A percentile compares a stretch with the other conserved stretches of the same genome.
Evolutionary conservation across 2,113 vertebrate species (phyloP).

Genomic region (Physeter macrocephalus): DNA sequence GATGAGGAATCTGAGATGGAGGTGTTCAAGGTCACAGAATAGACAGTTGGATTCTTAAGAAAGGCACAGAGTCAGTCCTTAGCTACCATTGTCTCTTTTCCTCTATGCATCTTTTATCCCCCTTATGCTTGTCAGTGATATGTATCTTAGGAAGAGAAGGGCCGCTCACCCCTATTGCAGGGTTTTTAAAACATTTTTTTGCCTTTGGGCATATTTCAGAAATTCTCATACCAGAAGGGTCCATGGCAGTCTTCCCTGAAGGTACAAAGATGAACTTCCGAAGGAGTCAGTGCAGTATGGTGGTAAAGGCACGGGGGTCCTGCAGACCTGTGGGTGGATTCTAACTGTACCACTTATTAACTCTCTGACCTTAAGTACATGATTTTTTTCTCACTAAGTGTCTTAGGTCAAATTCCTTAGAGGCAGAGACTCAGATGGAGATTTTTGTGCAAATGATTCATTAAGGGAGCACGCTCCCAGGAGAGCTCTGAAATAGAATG

Average conservation of each 20-base stretch:
- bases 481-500: background rate
- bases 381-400: background rate
- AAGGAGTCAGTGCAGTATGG: background rate
- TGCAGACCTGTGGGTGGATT: background rate
- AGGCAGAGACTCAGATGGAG: background rate
- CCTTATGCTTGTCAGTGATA: background rate
- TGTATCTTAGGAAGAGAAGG: background rate
- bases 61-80: background rate
- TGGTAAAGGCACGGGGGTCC: background rate
- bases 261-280: background rate
- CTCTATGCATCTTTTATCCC: background rate
- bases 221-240: background rate
- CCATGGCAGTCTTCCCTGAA: background rate
- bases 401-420: background rate
- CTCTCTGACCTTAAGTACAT: background rate
- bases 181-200: background rate
- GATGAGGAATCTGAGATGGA: background rate
- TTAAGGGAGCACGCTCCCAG: background rate
- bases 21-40: background rate
- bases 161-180: background rate
- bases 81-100: background rate
- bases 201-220: background rate
- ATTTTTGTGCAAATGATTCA: slow-evolving; percentile 21
- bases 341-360: background rate
- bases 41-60: background rate